Conservation (phyloP, 2,888 invertebrate genomes). For the Uloborus plumipes region DNA sequence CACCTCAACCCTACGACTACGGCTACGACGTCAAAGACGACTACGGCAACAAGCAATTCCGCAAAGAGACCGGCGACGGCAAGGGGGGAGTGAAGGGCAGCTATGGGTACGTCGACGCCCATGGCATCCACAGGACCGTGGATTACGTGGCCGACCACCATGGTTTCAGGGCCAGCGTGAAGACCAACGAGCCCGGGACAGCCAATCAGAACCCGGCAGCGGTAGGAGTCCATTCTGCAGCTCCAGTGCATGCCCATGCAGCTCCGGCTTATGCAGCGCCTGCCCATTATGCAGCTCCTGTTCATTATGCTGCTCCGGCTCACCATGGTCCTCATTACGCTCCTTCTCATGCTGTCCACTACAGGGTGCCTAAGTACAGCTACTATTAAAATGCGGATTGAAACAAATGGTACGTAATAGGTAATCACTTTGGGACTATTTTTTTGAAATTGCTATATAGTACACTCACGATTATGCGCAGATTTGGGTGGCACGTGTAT, state of each 20-base stretch:
- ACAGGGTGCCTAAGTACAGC: constrained; percentile 41
- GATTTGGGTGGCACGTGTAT: no score
- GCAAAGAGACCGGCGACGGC: constrained; percentile 58
- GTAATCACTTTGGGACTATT: not conserved
- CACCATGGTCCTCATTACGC: constrained; percentile 46
- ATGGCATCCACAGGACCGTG: constrained; percentile 61
- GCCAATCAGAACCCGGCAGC: constrained; percentile 63
- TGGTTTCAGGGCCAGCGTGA: constrained; percentile 63
- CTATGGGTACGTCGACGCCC: constrained; percentile 62
- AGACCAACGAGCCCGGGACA: constrained; percentile 64
- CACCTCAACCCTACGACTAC: constrained; percentile 61
- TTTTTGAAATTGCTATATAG: no score
- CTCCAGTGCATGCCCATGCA: constrained; percentile 37
- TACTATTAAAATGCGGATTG: constrained; percentile 24
- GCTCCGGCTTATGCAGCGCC: constrained; percentile 30
- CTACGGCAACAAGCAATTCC: constrained; percentile 64
- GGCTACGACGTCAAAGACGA: constrained; percentile 63
- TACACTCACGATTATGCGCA: no score
- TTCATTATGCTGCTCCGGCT: not conserved
- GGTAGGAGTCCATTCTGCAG: constrained; percentile 47
- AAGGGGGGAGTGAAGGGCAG: constrained; percentile 61
- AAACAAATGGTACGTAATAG: not conserved
- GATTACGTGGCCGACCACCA: constrained; percentile 64
- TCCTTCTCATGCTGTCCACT: constrained; percentile 38
- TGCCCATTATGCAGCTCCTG: constrained; percentile 21